phyloP scores from a whole-genome alignment of 2,888 invertebrate species.

The Sesia bembeciformis region DNA sequence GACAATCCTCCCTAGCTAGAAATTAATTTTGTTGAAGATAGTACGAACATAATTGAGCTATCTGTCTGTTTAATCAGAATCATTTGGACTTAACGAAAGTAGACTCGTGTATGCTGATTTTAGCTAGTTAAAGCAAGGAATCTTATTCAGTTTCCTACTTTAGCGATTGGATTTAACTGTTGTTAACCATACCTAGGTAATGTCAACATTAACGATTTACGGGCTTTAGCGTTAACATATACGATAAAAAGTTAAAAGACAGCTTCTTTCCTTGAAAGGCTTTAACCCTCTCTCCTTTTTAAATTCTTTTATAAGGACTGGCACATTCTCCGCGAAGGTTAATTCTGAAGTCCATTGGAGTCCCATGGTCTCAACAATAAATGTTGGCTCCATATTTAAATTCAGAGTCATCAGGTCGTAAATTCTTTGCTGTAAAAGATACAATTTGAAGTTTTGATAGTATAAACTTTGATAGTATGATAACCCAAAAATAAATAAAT shows the following conservation, averaged over 20 bases:
- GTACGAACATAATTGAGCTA: too few species aligned
- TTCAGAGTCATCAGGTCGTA: constrained; percentile 74
- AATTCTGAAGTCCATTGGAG: constrained; percentile 70
- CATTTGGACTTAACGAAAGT: too few species aligned
- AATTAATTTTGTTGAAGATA: too few species aligned
- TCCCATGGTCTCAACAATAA: constrained; percentile 63
- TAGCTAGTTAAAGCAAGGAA: too few species aligned
- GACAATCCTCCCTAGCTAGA: too few species aligned
- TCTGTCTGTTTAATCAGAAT: too few species aligned
- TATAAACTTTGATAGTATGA: neutral
- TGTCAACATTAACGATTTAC: too few species aligned
- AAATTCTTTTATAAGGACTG: constrained; percentile 62
- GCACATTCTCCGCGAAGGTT: constrained; percentile 60
- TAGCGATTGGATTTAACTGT: too few species aligned
- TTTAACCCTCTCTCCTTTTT: constrained; percentile 68
- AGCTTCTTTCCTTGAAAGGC: constrained; percentile 62
- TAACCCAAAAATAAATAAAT: neutral
- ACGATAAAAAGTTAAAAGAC: neutral
- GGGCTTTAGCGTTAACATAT: too few species aligned
- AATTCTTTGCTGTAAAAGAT: constrained; percentile 61
- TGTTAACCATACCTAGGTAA: too few species aligned
- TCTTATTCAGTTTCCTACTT: too few species aligned
- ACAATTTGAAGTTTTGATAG: constrained; percentile 2
- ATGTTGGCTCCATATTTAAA: constrained; percentile 74
- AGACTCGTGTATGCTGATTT: too few species aligned